Base-by-base conservation (phyloP, 2,113 vertebrate genomes). In the Rhombomys opimus region DNA sequence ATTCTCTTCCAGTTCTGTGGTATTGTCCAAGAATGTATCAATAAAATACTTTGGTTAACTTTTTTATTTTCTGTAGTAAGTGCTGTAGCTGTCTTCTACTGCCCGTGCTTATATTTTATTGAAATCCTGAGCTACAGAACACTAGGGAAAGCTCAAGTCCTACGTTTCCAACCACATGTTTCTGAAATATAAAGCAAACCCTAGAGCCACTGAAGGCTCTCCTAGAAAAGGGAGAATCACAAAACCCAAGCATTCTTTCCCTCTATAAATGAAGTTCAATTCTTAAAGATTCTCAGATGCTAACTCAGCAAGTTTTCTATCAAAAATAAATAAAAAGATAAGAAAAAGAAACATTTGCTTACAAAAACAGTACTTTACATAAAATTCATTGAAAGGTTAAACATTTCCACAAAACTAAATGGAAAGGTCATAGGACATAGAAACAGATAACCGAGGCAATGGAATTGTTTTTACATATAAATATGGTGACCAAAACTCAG, bases 41-140 rank as follows among this genome's bases (percentile, higher is more conserved):
- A 99, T 99, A 99, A 99, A 99, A 98, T 95, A 98, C 98, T 99
- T 99, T 99, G 99, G 98, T 99, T 99, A 99, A 99, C 98, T 99
- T 99, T 99, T 98, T 98, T 98, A 99, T 98, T 98, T 98, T 98
- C 97, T 98, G 98, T 97, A 97, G 97, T 98, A 97, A 98, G 97
- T 98, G 94, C 95, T 98, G 97, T 95, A 97, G 97, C 98, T 98
- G 88, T 68, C 97, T 96, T 89, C 22, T 96, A 97, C 96, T 30
- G 2, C 25, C 46, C 14, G 93, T 97, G 98, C 67, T 94, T 96
- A 95, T 14, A 88, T 38, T 95, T 96, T 93, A 52, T 97, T 97
- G 35, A 35, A 0, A 13, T 0, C 6, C 18, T 54, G 73, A 94
- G 32, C 23, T 61, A 90, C 35, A 59, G 7, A 76, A 65, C 25